Conservation (phyloP, 2,797 vertebrate genomes). For the Emydoidea blandingii region DNA sequence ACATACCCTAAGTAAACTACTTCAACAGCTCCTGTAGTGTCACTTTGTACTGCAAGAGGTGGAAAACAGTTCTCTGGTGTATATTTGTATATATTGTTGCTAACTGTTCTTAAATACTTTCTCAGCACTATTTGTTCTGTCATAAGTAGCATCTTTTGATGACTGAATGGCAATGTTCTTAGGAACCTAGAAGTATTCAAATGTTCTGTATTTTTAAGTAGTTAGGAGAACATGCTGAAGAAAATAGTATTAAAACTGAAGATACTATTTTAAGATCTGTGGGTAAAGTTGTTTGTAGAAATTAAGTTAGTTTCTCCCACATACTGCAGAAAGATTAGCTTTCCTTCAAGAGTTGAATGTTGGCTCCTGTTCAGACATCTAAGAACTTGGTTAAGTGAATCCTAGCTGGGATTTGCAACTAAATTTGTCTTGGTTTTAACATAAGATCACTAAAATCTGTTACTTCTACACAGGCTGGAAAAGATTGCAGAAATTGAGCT, state of each 20-base stretch:
- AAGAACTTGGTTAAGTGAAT: not conserved
- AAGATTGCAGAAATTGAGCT: not conserved
- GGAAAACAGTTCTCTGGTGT: not conserved
- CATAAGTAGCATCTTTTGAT: not conserved
- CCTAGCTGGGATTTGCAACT: not conserved
- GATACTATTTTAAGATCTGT: not conserved
- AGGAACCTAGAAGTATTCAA: not conserved
- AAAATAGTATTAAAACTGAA: not conserved
- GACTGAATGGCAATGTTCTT: not conserved
- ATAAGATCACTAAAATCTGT: not conserved
- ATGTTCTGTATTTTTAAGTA: too few relatives aligned
- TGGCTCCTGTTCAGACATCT: not conserved
- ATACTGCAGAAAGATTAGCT: not conserved
- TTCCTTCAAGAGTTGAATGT: not conserved
- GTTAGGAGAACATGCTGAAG: not conserved
- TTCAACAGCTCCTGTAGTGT: not conserved
- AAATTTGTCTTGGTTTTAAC: not conserved
- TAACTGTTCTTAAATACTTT: not conserved
- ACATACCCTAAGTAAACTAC: not conserved
- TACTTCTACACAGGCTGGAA: not conserved
- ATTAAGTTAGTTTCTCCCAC: not conserved
- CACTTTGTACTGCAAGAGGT: not conserved
- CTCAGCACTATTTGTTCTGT: not conserved
- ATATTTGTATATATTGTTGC: not conserved
- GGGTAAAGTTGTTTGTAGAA: not conserved